Base-by-base conservation (phyloP, 2,113 vertebrate species). In the Hiodon alosoides region DNA sequence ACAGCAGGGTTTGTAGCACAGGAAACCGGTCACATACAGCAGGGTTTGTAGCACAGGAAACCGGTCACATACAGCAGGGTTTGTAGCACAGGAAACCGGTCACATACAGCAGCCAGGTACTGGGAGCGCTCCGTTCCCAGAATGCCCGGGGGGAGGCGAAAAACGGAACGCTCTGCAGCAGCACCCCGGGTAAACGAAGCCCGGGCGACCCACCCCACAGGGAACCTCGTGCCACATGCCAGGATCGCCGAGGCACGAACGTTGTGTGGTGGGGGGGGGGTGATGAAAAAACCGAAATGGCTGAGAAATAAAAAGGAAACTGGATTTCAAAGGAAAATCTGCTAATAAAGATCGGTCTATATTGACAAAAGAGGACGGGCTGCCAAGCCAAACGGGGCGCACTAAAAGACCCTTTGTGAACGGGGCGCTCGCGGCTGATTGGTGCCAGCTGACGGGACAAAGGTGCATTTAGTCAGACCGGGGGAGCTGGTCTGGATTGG, bases 401-500 rank as follows among this genome's bases (percentile, higher is more conserved):
- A 83, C 85, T 91, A 83, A 88, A 94, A 91, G 90, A 89, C 86
- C 90, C 81, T 85, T 88, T 84, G 76, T 84, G 87, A 85, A 89
- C 80, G 85, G 80, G 31, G 81, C 85, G 72, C 73, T 82, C 85
- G 86, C 73, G 81, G 81, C 83, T 92, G 90, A 93, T 86, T 88
- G 90, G 91, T 92, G 92, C 91, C 91, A 93, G 93, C 85, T 89
- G 91, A 92, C 81, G 85, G 93, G 88, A 91, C 90, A 90, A 90
- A 89, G 85, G 74, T 83, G 87, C 88, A 91, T 87, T 89, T 91
- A 91, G 84, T 75, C 77, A 78, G 7, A 9, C 3, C 1, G 72
- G 83, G 62, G 60, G 82, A 74, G 80, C 71, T 0, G 58, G 75
- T 81, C 81, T 46, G 72, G 67, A 55, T 67, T 64, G 51, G 62